Evolutionary conservation across 2,113 vertebrate genomes (phyloP), one percentile per base, ranked within the genome.

Genomic region (Thomomys bottae): DNA sequence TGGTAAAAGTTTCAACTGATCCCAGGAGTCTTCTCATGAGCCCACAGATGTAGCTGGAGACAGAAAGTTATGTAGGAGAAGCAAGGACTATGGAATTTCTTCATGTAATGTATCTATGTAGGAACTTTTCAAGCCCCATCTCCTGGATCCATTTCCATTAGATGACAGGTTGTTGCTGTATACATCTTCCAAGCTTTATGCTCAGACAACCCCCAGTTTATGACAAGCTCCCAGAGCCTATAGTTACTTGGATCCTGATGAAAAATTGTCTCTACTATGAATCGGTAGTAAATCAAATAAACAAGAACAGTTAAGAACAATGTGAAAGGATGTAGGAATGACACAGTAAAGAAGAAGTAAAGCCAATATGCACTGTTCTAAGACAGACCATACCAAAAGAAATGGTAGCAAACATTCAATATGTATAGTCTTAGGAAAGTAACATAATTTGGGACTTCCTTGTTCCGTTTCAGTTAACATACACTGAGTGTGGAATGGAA

Each of bases 201-300:
- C 2, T 72, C 32, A 83, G 72, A 90, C 1, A 26, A 85, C 3
- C 14, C 34, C 18, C 24, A 54, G 63, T 77, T 87, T n/a, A 38
- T 21, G 26, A 12, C 49, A 18, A 11, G 5, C 23, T 42, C 32
- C 59, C 36, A 85, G 66, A 8, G 73, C 11, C 28, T 32, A 20
- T 34, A 30, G 32, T 61, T 85, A 89, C 36, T 28, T 84, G 34
- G 17, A 8, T 28, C 26, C 28, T 49, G 26, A 64, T 20, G 71
- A 85, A 87, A 4, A 42, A 61, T 61, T 92, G 57, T 20, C 24
- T 91, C 86, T 81, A 38, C 49, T 64, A 91, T 76, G 49, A 7
- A 5, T 20, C 34, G 38, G 14, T 36, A 54, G 36, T 2, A 82
- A 75, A 36, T 54, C 30, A 79, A n/a, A 64, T 0, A 38, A 45